Conservation (phyloP, 2,888 invertebrate species). For the Bursaphelenchus okinawaensis region DNA sequence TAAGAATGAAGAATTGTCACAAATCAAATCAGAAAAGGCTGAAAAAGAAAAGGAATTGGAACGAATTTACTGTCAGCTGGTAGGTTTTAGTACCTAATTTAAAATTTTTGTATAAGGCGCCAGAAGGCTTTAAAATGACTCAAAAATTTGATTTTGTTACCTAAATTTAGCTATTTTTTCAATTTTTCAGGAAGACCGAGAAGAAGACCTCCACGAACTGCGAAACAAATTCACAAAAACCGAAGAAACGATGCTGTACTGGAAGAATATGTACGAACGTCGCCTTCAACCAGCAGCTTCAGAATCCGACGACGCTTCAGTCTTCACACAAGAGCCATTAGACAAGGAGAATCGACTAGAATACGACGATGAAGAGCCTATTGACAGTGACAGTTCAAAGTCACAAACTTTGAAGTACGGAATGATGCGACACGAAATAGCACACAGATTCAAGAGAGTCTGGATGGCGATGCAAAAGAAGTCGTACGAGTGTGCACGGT, state of each 20-base stretch:
- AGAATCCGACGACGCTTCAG: neutral
- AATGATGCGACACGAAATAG: slow-evolving; percentile 5
- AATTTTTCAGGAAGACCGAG: slow-evolving; percentile 4
- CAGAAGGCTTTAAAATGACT: too few relatives aligned
- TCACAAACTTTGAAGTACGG: neutral
- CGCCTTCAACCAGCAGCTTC: neutral
- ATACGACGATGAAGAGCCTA: neutral
- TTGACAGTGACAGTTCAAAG: neutral
- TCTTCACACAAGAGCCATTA: neutral
- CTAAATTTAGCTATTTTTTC: neutral
- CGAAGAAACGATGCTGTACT: slow-evolving; percentile 3
- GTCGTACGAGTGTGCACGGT: neutral
- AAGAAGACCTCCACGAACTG: slow-evolving; percentile 8
- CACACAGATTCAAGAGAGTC: slow-evolving; percentile 9
- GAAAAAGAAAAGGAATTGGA: slow-evolving; percentile 1
- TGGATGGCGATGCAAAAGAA: slow-evolving; percentile 12
- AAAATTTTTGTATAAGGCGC: too few relatives aligned
- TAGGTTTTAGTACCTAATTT: neutral
- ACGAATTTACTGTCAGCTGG: slow-evolving; percentile 7
- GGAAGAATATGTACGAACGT: slow-evolving; percentile 3
- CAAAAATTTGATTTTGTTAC: neutral
- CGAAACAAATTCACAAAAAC: neutral
- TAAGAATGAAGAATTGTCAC: neutral
- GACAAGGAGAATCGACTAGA: neutral
- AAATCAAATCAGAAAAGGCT: neutral